phyloP scores from a whole-genome alignment of 1,140 invertebrate species.

The Armadillidium nasatum region DNA sequence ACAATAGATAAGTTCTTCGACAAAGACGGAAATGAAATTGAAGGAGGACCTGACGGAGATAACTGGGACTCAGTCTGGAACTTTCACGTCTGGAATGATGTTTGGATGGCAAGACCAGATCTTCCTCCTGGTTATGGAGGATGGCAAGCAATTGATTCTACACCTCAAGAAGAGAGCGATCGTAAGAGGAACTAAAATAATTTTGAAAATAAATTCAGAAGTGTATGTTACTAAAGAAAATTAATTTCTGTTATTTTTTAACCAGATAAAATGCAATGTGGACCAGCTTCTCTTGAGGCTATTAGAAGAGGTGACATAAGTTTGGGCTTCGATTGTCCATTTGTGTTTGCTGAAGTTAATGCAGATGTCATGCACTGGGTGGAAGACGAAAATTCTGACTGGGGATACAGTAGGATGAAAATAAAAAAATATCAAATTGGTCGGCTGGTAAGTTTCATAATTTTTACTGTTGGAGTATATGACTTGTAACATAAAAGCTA shows the following conservation, averaged over 20 bases:
- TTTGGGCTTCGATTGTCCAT: slow-evolving; percentile 66
- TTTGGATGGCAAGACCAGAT: slow-evolving; percentile 72
- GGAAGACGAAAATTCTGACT: slow-evolving; percentile 58
- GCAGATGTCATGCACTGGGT: slow-evolving; percentile 67
- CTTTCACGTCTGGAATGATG: slow-evolving; percentile 81
- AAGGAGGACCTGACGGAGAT: slow-evolving; percentile 45
- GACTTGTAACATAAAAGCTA: too few species aligned
- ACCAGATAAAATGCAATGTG: slow-evolving; percentile 53
- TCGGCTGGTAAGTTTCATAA: slow-evolving; percentile 19
- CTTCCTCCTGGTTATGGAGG: slow-evolving; percentile 69
- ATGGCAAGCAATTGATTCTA: slow-evolving; percentile 90
- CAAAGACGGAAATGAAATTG: slow-evolving; percentile 48
- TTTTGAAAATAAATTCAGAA: not conserved
- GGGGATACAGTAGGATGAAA: slow-evolving; percentile 63
- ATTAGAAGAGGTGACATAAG: slow-evolving; percentile 70
- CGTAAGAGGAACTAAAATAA: slow-evolving; percentile 46
- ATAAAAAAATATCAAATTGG: slow-evolving; percentile 61
- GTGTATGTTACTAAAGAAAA: not conserved
- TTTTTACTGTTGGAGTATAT: too few species aligned
- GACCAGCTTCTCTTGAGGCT: slow-evolving; percentile 62
- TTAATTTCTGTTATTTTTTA: not conserved
- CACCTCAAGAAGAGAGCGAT: slow-evolving; percentile 74
- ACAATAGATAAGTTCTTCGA: slow-evolving; percentile 55
- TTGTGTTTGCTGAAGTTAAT: slow-evolving; percentile 73
- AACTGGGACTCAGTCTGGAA: slow-evolving; percentile 62